These are phyloP conservation scores for Remorina albescens DNA, from an alignment of 2,797 vertebrate genomes.

Conservation along the genomic window DNA sequence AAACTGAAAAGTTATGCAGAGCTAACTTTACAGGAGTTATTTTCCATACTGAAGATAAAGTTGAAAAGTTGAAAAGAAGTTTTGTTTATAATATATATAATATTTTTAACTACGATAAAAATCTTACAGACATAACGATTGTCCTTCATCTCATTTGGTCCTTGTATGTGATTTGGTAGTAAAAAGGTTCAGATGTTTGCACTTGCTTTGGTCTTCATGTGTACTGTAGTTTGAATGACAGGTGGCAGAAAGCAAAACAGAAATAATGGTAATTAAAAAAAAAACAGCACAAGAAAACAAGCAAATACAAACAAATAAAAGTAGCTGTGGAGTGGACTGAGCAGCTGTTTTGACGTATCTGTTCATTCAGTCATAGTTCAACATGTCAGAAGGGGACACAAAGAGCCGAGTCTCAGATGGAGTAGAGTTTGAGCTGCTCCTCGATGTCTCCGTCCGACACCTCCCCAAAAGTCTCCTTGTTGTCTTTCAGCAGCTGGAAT, in stretches of 20 bases:
- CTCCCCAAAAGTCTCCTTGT: slow-evolving; percentile 93
- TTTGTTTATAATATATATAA: slow-evolving; percentile 17
- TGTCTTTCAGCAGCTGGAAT: slow-evolving; percentile 93
- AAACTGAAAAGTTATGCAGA: neutral
- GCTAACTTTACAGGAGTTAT: neutral
- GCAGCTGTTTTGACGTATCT: slow-evolving; percentile 12
- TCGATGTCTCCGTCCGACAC: slow-evolving; percentile 92
- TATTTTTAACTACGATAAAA: slow-evolving; percentile 21
- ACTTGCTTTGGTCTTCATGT: slow-evolving; percentile 8
- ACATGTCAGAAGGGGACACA: neutral
- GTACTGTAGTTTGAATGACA: neutral
- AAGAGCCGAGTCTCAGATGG: slow-evolving; percentile 82
- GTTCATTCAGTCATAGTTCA: slow-evolving; percentile 7
- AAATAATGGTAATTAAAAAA: slow-evolving; percentile 5
- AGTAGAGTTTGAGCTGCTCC: slow-evolving; percentile 94
- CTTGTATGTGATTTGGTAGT: slow-evolving; percentile 11
- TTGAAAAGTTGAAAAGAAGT: slow-evolving; percentile 3
- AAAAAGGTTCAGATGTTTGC: slow-evolving; percentile 20
- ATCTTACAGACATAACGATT: slow-evolving; percentile 28
- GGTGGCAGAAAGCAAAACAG: neutral
- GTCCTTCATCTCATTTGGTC: neutral
- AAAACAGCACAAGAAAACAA: neutral
- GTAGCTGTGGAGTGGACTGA: neutral
- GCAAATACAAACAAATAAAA: slow-evolving; percentile 18
- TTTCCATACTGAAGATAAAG: neutral